Conservation (phyloP, 2,888 invertebrate species). For the Ormyrus pomaceus region DNA sequence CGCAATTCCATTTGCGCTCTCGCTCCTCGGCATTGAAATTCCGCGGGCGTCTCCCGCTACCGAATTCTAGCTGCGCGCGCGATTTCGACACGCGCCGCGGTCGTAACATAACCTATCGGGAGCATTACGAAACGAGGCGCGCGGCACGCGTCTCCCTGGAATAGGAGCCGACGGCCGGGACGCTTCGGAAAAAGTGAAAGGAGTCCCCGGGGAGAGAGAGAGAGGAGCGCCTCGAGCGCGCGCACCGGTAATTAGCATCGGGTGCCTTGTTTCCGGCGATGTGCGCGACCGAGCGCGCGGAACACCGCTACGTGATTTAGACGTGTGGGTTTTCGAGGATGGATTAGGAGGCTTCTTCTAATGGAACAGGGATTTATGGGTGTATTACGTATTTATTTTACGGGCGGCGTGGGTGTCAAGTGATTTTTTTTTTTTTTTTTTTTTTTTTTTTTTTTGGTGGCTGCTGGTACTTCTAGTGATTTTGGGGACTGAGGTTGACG, state of each 20-base stretch:
- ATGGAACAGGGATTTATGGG: no score
- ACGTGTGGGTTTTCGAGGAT: no score
- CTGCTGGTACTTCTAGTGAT: no score
- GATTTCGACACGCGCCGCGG: conserved; percentile 8
- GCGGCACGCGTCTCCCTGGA: neutral
- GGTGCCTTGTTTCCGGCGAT: conserved; percentile 5
- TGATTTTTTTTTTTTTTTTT: no score
- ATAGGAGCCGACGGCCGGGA: neutral
- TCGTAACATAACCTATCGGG: neutral
- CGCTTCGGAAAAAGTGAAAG: conserved; percentile 43
- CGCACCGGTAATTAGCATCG: conserved; percentile 25
- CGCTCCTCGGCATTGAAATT: conserved; percentile 19
- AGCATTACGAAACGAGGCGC: conserved; percentile 11
- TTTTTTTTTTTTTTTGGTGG: no score
- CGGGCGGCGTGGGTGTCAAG: no score
- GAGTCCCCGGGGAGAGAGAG: conserved; percentile 24
- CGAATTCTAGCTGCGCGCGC: conserved; percentile 23
- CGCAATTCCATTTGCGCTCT: conserved; percentile 2
- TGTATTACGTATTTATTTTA: no score
- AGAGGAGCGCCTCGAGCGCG: neutral
- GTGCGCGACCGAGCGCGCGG: no score
- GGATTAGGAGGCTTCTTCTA: no score
- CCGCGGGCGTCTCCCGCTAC: neutral
- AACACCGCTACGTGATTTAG: no score
- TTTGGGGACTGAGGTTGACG: no score